phyloP scores from a whole-genome alignment of 2,113 vertebrate species.

The Alexandromys fortis region DNA sequence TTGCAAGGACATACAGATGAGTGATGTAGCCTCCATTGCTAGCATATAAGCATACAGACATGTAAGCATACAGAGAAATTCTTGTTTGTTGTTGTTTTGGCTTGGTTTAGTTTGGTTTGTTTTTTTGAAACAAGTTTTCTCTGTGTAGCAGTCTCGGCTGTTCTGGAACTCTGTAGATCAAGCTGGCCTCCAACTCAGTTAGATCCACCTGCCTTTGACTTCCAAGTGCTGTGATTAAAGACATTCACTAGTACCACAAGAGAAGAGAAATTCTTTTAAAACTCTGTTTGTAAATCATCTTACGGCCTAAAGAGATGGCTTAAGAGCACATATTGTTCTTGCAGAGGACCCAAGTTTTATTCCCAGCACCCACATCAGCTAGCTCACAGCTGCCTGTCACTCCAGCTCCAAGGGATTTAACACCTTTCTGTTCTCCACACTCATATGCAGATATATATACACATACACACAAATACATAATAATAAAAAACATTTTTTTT shows the following conservation, averaged over 20 bases:
- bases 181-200: not conserved
- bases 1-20: constrained; percentile 25
- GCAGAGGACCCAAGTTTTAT: not conserved
- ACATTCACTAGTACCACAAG: not conserved
- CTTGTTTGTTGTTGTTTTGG: not conserved
- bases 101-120: not conserved
- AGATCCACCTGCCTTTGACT: not conserved
- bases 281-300: constrained; percentile 17
- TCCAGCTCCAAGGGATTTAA: not conserved
- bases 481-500: not conserved
- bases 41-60: not conserved
- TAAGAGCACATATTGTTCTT: not conserved
- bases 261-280: constrained; percentile 21
- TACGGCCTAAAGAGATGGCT: not conserved
- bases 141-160: not conserved
- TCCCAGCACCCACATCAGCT: not conserved
- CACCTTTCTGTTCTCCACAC: not conserved
- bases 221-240: not conserved
- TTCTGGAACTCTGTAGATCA: not conserved
- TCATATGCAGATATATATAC: not conserved
- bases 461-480: not conserved
- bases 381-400: not conserved
- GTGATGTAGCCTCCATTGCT: not conserved
- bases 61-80: not conserved
- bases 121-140: not conserved